Percentiles rank a stretch among this genome's conserved stretches.
Evolutionary conservation across 1,140 invertebrate species (phyloP).

Genomic region (Battus philenor): DNA sequence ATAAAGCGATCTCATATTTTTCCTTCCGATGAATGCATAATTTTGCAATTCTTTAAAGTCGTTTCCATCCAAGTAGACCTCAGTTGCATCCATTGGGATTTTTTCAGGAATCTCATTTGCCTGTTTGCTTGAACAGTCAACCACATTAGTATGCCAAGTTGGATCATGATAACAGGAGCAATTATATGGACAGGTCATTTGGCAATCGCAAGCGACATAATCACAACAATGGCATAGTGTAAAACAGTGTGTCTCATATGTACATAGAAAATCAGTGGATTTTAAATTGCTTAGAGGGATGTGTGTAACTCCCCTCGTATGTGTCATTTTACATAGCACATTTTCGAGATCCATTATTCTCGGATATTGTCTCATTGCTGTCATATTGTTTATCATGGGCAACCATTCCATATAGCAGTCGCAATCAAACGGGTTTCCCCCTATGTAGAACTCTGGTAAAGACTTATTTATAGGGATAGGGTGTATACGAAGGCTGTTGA

Average conservation of each 20-base stretch:
- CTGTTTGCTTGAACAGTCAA: slow-evolving; percentile 88
- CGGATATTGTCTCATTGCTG: slow-evolving; percentile 86
- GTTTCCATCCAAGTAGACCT: slow-evolving; percentile 94
- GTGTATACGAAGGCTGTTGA: slow-evolving; percentile 85
- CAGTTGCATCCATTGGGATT: slow-evolving; percentile 95
- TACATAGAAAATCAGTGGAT: slow-evolving; percentile 90
- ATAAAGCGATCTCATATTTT: slow-evolving; percentile 90
- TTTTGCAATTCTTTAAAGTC: slow-evolving; percentile 89
- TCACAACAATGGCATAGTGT: slow-evolving; percentile 95
- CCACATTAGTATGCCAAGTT: slow-evolving; percentile 94
- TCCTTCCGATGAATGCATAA: slow-evolving; percentile 94
- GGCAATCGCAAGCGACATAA: slow-evolving; percentile 95
- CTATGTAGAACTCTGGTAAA: slow-evolving; percentile 91
- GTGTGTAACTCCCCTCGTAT: slow-evolving; percentile 81
- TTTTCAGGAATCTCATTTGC: slow-evolving; percentile 86
- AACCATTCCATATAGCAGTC: slow-evolving; percentile 96
- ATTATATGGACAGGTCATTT: slow-evolving; percentile 94
- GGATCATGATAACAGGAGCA: slow-evolving; percentile 95
- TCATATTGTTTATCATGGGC: slow-evolving; percentile 90
- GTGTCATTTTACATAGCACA: slow-evolving; percentile 88
- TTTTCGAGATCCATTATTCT: slow-evolving; percentile 91
- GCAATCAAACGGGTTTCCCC: slow-evolving; percentile 93
- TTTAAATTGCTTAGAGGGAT: slow-evolving; percentile 80
- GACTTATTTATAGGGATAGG: slow-evolving; percentile 82
- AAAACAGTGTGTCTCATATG: slow-evolving; percentile 94